Evolutionary conservation across 2,888 invertebrate species (phyloP).

Genomic region (Megastigmus dorsalis): DNA sequence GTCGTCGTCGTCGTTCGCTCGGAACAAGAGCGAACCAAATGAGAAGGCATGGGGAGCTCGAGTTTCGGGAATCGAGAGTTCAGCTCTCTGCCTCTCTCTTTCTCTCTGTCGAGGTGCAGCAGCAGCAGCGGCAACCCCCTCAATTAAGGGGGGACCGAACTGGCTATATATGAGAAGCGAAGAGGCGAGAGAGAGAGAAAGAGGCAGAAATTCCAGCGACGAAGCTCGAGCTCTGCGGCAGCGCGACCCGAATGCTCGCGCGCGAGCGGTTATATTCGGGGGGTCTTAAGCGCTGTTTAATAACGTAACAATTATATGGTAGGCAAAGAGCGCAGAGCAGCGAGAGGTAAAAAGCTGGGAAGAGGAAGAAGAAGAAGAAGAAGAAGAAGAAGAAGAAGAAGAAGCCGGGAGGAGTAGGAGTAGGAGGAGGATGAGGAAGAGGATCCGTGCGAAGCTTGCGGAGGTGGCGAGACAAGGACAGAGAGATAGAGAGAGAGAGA

Average conservation of each 20-base stretch:
- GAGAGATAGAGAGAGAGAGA: not conserved
- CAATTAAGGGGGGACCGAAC: constrained; percentile 23
- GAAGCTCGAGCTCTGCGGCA: constrained; percentile 48
- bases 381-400: not conserved
- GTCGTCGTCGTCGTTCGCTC: too few relatives aligned
- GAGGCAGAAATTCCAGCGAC: too few relatives aligned
- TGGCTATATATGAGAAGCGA: too few relatives aligned
- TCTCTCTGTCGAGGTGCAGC: too few relatives aligned
- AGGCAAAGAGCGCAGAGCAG: too few relatives aligned
- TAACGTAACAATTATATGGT: constrained; percentile 74
- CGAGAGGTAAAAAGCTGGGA: constrained; percentile 34
- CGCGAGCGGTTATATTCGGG: too few relatives aligned
- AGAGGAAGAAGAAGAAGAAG: constrained; percentile 23
- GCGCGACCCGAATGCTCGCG: too few relatives aligned
- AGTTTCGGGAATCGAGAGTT: constrained; percentile 55
- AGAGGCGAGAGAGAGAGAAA: constrained; percentile 24
- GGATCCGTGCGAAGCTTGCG: constrained; percentile 22
- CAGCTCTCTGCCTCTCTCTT: too few relatives aligned
- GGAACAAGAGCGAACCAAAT: constrained; percentile 1
- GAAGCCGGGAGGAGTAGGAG: constrained; percentile 48
- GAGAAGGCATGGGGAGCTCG: constrained; percentile 13
- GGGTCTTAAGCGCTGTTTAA: constrained; percentile 72
- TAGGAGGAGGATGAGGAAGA: constrained; percentile 1
- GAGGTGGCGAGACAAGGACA: constrained; percentile 19
- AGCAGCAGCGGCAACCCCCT: constrained; percentile 15